These are phyloP conservation scores for Priapulus caudatus DNA, from an alignment of 2,888 invertebrate species.

Conservation along the genomic window DNA sequence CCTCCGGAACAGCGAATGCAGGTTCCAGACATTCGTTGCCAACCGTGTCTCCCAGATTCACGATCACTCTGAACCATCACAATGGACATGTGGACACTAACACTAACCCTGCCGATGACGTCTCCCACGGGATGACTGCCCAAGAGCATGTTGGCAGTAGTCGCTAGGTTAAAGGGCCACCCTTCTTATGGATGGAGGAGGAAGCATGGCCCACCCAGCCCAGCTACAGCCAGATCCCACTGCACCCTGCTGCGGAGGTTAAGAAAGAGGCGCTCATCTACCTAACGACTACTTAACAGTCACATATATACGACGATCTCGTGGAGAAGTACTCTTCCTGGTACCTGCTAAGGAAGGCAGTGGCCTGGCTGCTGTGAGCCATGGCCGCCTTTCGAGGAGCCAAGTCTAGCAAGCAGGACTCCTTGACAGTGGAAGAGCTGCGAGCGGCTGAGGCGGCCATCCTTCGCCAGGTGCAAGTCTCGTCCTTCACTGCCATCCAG, in stretches of 20 bases:
- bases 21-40: conserved; percentile 18
- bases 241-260: too few species aligned
- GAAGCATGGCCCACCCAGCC: too few species aligned
- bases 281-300: conserved; percentile 12
- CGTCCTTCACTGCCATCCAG: too few species aligned
- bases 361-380: conserved; percentile 5
- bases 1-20: conserved; percentile 13
- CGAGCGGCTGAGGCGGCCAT: conserved; percentile 2
- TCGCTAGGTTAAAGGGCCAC: too few species aligned
- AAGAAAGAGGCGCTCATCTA: too few species aligned
- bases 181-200: too few species aligned
- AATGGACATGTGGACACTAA: too few species aligned
- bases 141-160: too few species aligned
- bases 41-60: conserved; percentile 11
- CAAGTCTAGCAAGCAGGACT: neutral
- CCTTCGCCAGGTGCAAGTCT: neutral
- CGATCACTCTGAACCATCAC: too few species aligned
- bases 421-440: neutral
- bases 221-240: too few species aligned
- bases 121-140: too few species aligned
- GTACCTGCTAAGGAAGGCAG: conserved; percentile 2
- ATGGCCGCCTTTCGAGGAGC: neutral
- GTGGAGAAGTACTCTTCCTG: conserved; percentile 6
- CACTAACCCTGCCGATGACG: too few species aligned
- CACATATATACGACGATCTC: conserved; percentile 6